phyloP scores from a whole-genome alignment of 2,113 vertebrate species.

The Nothobranchius kuhntae region DNA sequence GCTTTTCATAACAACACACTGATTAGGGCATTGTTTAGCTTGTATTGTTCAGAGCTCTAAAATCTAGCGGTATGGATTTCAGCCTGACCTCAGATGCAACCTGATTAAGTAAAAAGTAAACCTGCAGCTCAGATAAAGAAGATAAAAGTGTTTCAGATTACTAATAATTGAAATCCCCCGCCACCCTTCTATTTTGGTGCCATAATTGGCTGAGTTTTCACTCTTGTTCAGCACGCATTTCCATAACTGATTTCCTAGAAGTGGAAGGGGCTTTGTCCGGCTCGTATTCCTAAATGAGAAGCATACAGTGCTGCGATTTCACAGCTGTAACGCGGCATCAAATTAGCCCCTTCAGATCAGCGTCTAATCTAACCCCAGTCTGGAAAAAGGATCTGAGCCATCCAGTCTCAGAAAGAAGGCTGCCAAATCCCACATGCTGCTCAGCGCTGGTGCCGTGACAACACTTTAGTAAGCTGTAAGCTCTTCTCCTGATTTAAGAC shows the following conservation, averaged over 20 bases:
- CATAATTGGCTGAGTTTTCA: constrained; percentile 15
- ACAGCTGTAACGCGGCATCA: constrained; percentile 73
- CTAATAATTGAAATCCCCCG: constrained; percentile 32
- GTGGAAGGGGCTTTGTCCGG: constrained; percentile 53
- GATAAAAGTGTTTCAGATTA: constrained; percentile 16
- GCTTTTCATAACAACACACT: constrained; percentile 6
- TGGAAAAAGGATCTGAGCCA: constrained; percentile 64
- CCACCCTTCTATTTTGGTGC: constrained; percentile 12
- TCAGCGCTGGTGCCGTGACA: constrained; percentile 46
- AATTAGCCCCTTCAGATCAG: constrained; percentile 77
- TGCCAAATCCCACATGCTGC: constrained; percentile 66
- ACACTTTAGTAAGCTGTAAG: constrained; percentile 77
- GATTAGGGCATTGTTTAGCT: constrained; percentile 36
- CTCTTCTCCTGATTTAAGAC: constrained; percentile 72
- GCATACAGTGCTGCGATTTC: constrained; percentile 65
- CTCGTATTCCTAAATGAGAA: constrained; percentile 48
- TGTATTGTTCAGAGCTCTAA: background rate
- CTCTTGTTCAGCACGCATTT: constrained; percentile 27
- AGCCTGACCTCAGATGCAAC: constrained; percentile 2
- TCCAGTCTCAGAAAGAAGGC: constrained; percentile 45
- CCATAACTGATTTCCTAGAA: constrained; percentile 55
- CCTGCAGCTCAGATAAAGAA: background rate
- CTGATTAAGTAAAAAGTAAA: background rate
- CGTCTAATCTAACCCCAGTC: constrained; percentile 73
- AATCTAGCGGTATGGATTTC: background rate